phyloP scores from a whole-genome alignment of 1,140 invertebrate species.

The Yoshiicerus persimilis region DNA sequence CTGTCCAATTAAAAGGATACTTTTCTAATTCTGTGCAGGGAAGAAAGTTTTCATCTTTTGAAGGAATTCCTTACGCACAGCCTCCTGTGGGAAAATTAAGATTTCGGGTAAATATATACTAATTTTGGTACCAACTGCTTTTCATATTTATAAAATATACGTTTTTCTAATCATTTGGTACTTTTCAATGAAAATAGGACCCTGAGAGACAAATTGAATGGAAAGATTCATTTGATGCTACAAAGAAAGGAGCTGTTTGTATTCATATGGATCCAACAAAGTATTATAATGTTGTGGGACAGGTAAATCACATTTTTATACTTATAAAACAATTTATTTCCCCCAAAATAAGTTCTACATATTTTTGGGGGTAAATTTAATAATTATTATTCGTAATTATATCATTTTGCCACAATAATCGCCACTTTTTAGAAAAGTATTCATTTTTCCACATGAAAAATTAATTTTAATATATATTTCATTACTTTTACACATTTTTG shows the following conservation, averaged over 20 bases:
- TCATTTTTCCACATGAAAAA: too few relatives aligned
- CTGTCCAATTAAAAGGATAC: neutral
- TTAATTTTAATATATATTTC: too few relatives aligned
- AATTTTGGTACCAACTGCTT: neutral
- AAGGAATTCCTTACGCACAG: conserved; percentile 80
- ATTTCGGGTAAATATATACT: neutral
- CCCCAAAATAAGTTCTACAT: neutral
- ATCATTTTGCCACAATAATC: too few relatives aligned
- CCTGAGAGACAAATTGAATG: neutral
- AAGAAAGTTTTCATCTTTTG: conserved; percentile 57
- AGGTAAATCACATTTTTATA: neutral
- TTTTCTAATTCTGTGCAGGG: conserved; percentile 11
- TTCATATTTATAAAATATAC: neutral
- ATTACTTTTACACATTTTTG: too few relatives aligned
- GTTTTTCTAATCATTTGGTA: neutral
- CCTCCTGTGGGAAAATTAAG: conserved; percentile 51
- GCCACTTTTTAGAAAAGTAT: too few relatives aligned
- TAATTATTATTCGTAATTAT: too few relatives aligned
- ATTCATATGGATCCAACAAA: conserved; percentile 16
- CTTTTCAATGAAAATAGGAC: neutral
- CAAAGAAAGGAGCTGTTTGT: neutral
- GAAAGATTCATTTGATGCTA: neutral
- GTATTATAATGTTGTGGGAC: conserved; percentile 49
- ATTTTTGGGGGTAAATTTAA: too few relatives aligned
- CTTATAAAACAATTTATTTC: neutral